Conservation (phyloP, 1,140 invertebrate species). For the Nasonia vitripennis region DNA sequence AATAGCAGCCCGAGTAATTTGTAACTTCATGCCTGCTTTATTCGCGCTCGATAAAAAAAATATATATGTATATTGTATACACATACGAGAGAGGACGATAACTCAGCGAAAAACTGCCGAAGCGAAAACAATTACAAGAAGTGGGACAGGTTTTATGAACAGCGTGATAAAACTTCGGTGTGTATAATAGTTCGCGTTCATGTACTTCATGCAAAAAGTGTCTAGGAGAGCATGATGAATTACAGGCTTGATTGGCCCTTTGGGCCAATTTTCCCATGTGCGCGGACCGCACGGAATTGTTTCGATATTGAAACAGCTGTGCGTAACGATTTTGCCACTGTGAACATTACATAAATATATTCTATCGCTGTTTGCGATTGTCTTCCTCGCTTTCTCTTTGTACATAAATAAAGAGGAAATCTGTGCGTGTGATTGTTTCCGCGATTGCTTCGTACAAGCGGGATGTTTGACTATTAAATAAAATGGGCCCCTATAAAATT, state of each 20-base stretch:
- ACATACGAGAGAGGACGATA: no score
- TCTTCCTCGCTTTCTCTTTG: neutral
- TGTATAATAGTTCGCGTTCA: no score
- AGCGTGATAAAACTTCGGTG: no score
- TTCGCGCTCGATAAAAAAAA: neutral
- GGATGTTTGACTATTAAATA: no score
- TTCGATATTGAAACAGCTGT: neutral
- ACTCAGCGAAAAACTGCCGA: neutral
- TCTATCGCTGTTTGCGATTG: neutral
- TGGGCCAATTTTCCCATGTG: neutral
- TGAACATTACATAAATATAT: neutral
- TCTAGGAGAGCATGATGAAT: neutral
- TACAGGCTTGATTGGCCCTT: neutral
- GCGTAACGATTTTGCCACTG: neutral
- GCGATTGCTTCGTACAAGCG: neutral
- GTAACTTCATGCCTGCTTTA: neutral
- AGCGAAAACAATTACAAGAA: neutral
- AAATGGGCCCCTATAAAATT: no score
- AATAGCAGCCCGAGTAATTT: no score
- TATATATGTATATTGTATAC: no score
- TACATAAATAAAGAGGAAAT: neutral
- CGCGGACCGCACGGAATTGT: neutral
- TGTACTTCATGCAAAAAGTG: neutral
- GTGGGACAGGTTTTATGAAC: no score
- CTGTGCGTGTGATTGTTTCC: neutral